Conservation (phyloP, 2,113 vertebrate species). For the Prunella himalayana region DNA sequence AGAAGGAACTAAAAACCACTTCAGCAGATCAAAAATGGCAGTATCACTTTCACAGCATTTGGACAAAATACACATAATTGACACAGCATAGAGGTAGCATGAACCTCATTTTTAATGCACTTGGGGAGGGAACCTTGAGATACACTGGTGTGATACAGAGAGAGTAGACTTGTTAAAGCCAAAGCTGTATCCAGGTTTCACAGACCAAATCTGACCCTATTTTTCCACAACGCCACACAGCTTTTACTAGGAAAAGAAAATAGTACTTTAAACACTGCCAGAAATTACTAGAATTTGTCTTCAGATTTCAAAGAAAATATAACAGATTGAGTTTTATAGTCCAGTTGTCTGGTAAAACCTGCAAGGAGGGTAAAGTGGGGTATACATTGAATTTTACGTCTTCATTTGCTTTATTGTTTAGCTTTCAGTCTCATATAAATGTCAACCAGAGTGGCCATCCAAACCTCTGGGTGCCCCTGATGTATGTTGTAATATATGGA, state of each 20-base stretch:
- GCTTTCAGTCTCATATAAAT: not conserved
- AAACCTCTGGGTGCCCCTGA: not conserved
- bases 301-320: not conserved
- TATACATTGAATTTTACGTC: not conserved
- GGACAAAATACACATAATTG: not conserved
- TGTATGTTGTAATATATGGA: not conserved
- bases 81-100: not conserved
- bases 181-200: not conserved
- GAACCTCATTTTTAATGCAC: not conserved
- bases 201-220: not conserved
- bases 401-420: slow-evolving; percentile 1
- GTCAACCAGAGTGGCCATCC: not conserved
- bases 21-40: not conserved
- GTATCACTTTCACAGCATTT: not conserved
- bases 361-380: not conserved
- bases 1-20: not conserved
- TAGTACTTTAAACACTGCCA: not conserved
- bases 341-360: not conserved
- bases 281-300: not conserved
- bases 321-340: not conserved
- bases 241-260: not conserved
- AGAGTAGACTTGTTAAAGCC: not conserved
- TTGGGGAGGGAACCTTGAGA: not conserved
- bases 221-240: not conserved
- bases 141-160: not conserved